Evolutionary conservation across 2,888 invertebrate genomes (phyloP), one percentile per base, ranked within the genome.

Genomic region (Gortyna flavago): DNA sequence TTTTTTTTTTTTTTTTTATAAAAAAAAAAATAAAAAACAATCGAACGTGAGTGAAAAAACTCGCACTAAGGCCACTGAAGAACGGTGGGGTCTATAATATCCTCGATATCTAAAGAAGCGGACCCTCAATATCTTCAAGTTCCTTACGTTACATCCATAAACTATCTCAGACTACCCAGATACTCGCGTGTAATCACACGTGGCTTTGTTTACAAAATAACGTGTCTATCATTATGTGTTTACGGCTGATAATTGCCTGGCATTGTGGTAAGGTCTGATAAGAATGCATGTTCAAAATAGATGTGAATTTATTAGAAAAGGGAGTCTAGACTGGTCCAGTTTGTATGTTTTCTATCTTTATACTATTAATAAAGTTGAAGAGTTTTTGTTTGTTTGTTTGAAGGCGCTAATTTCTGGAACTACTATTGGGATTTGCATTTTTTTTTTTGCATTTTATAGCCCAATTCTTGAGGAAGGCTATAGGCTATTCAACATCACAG

Each of bases 171-270:
- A 0, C 2, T 57, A 29, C 54, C 80, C 71, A 80, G 51, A 72
- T 61, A 65, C 41, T 38, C 77, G 54, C 48, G 66, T 72, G 68
- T 8, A 11, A 13, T 0, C 21, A 25, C 77, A 72, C 72, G 72
- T 77, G 76, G 69, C 11, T n/a, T 8, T 74, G 67, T 72, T 62
- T 48, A 72, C 61, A 8, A 41, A 54, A 41, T 59, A 51, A 29
- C 48, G 25, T 25, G 18, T 9, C 6, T 80, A 76, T 51, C 16
- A 0, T 11, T n/a, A 18, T 57, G 1, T 16, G 0, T 0, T 25
- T 72, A 68, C 54, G 29, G 64, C 13, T 68, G n/a, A 68, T 72
- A 74, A 70, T 81, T 11, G 61, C 57, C 13, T 80, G 59, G 29
- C 51, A 35, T 4, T 41, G 2, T n/a, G 18, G 61, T 21, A 3